Conservation (phyloP, 2,888 invertebrate genomes). For the Ichneumoninae sp. region DNA sequence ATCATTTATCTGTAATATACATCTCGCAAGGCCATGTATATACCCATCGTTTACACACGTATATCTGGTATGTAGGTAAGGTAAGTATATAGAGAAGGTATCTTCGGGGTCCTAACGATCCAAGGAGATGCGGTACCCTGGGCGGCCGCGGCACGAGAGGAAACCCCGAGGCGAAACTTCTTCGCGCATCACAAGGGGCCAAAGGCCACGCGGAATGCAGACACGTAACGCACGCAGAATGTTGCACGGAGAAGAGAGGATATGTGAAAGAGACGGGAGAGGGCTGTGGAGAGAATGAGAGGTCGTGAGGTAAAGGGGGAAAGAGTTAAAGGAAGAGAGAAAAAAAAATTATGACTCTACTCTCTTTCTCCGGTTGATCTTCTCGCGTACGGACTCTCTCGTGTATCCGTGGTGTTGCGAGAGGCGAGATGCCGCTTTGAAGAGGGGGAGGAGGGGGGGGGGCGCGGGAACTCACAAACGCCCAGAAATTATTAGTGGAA, state of each 20-base stretch:
- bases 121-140: constrained; percentile 48
- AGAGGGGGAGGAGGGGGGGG: neutral
- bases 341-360: constrained; percentile 24
- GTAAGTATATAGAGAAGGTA: constrained; percentile 15
- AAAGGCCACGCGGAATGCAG: constrained; percentile 82
- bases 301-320: neutral
- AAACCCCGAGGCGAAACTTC: constrained; percentile 66
- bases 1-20: constrained; percentile 26
- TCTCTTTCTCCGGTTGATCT: constrained; percentile 43
- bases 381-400: constrained; percentile 32
- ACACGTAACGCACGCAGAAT: constrained; percentile 82
- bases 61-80: neutral
- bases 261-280: constrained; percentile 25
- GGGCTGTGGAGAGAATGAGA: constrained; percentile 28
- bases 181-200: constrained; percentile 72
- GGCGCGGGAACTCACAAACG: constrained; percentile 62
- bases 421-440: constrained; percentile 20
- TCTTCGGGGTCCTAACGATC: constrained; percentile 51
- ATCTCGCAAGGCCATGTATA: neutral
- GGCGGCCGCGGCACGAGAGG: constrained; percentile 41
- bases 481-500: constrained; percentile 79
- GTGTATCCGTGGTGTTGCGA: constrained; percentile 45
- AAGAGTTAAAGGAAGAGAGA: neutral
- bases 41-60: neutral
- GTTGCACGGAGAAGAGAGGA: constrained; percentile 58